Conservation (phyloP, 2,113 vertebrate species). For the rabbit (Oryctolagus cuniculus) region mOryCun1.1 NC_091446.1:81831001-81831500, state of each 20-base stretch:
- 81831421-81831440: no score
- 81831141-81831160: neutral
- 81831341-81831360: neutral
- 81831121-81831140: neutral
- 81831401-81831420: no score
- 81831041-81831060: no score
- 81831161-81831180: neutral
- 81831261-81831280: neutral
- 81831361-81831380: no score
- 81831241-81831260: neutral
- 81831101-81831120: neutral
- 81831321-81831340: no score
- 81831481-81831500: no score
- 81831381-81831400: no score
- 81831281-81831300: neutral
- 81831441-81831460: no score
- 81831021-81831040: neutral
- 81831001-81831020: no score
- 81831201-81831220: neutral
- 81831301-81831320: neutral
- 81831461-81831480: no score
- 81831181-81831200: neutral
- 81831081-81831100: neutral
- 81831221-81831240: neutral
- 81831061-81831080: neutral